phyloP scores from a whole-genome alignment of 2,797 vertebrate species.

The Sebastes hopkinsi region DNA sequence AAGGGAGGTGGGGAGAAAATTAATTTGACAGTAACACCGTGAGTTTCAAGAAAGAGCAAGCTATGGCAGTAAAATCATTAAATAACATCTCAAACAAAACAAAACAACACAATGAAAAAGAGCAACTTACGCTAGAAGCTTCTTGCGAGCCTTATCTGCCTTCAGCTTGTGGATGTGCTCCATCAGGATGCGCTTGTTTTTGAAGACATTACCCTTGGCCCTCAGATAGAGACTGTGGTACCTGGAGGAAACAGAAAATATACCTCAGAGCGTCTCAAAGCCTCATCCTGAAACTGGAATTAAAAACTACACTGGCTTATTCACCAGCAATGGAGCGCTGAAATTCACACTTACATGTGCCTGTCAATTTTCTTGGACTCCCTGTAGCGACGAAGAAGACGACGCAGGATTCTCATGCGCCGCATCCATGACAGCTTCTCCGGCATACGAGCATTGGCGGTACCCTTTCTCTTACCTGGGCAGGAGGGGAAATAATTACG shows the following conservation, averaged over 20 bases:
- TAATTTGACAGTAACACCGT: not conserved
- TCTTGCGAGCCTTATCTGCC: constrained; percentile 97
- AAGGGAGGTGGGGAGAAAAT: not conserved
- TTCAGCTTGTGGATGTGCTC: constrained; percentile 98
- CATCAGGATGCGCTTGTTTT: constrained; percentile 98
- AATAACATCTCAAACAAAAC: not conserved
- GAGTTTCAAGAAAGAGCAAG: not conserved
- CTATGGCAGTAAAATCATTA: not conserved
- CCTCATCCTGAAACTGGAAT: not conserved
- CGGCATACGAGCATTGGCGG: constrained; percentile 95
- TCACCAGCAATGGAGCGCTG: not conserved
- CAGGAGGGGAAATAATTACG: not conserved
- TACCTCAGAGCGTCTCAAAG: not conserved
- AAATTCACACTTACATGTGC: constrained; percentile 88
- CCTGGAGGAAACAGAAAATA: constrained; percentile 73
- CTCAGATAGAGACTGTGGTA: constrained; percentile 96
- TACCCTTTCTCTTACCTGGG: constrained; percentile 96
- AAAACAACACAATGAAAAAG: not conserved
- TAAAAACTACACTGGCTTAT: not conserved
- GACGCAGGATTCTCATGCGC: constrained; percentile 93
- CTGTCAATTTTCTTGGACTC: constrained; percentile 98
- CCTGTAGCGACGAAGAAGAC: constrained; percentile 93
- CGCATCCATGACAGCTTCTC: constrained; percentile 97
- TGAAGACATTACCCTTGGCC: constrained; percentile 97
- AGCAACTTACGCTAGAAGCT: constrained; percentile 91